phyloP scores from a whole-genome alignment of 1,140 invertebrate species.

The Wasmannia auropunctata region DNA sequence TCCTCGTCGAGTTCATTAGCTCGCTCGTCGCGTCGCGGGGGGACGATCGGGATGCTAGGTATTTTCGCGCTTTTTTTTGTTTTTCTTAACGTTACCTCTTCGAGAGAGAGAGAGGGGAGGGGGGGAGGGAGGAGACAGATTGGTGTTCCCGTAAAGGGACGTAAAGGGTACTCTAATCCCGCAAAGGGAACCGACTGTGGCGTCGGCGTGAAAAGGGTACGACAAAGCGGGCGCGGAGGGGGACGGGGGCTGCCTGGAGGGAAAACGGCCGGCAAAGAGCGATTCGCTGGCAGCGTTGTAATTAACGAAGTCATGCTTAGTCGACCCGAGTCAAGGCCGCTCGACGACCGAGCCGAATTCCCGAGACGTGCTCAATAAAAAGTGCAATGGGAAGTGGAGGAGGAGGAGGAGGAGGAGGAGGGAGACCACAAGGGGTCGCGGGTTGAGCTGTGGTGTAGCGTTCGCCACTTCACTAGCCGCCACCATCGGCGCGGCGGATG shows the following conservation, averaged over 20 bases:
- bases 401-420: background rate
- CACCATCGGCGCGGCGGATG: conserved; percentile 1
- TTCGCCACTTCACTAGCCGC: background rate
- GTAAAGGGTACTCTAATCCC: conserved; percentile 44
- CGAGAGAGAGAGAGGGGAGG: too few relatives aligned
- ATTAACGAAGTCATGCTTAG: conserved; percentile 61
- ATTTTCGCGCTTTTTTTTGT: conserved; percentile 4
- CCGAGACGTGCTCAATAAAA: conserved; percentile 34
- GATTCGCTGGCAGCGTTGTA: conserved; percentile 43
- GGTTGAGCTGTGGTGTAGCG: background rate
- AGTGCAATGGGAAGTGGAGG: background rate
- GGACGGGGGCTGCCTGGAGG: background rate
- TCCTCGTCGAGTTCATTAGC: conserved; percentile 47
- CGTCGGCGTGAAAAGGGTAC: conserved; percentile 31
- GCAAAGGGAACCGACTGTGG: conserved; percentile 66
- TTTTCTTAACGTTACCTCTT: background rate
- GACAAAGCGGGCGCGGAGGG: too few relatives aligned
- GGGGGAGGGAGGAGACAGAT: conserved; percentile 23
- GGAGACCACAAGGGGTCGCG: background rate
- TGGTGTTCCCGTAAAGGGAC: conserved; percentile 28
- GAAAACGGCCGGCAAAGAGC: conserved; percentile 33
- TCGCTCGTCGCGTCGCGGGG: background rate
- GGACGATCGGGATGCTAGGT: background rate
- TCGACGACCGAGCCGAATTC: conserved; percentile 58
- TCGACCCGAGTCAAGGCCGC: conserved; percentile 55